Evolutionary conservation across 1,140 invertebrate genomes (phyloP), one percentile per base, ranked within the genome.

Genomic region (Drosophila teissieri): DNA sequence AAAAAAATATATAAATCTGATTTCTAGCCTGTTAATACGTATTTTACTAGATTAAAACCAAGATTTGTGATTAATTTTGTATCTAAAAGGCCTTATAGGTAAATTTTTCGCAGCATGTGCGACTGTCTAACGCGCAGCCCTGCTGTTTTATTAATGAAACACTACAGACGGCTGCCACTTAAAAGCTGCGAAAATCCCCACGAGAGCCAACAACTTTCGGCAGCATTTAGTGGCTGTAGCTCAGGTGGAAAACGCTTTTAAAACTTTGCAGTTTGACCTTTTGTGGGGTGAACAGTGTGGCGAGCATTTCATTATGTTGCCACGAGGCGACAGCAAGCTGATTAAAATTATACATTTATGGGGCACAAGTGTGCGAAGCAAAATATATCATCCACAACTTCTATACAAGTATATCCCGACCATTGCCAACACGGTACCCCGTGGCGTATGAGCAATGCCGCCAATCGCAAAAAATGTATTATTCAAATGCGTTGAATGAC

Each of bases 111-210:
- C 45, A 31, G n/a, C n/a, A 64, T 69, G 27, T 52, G 14, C 8
- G 36, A 34, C 63, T 48, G 42, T 42, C 60, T 40, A 64, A 60
- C 37, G 27, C 17, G 37, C 36, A 40, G 31, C 24, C 58, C 51
- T 52, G 68, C 49, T 69, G 63, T 79, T 86, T 77, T 77, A 86
- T 89, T 83, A 88, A 76, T 79, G 54, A 83, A 83, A 72, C 74
- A 57, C 83, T 74, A 67, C 62, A 51, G 70, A 58, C 48, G 54
- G 40, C 51, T 60, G 48, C 45, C 75, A 62, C 31, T 62, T 65
- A 63, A 60, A 63, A 42, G 45, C 36, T 58, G 48, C 61, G 42
- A 54, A 46, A 64, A 60, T 61, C 61, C 34, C 19, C 58, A 44
- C 40, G 22, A 27, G 40, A 44, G 62, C 44, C 44, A 55, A 73